phyloP scores from a whole-genome alignment of 2,888 invertebrate species.

The Troides aeacus region DNA sequence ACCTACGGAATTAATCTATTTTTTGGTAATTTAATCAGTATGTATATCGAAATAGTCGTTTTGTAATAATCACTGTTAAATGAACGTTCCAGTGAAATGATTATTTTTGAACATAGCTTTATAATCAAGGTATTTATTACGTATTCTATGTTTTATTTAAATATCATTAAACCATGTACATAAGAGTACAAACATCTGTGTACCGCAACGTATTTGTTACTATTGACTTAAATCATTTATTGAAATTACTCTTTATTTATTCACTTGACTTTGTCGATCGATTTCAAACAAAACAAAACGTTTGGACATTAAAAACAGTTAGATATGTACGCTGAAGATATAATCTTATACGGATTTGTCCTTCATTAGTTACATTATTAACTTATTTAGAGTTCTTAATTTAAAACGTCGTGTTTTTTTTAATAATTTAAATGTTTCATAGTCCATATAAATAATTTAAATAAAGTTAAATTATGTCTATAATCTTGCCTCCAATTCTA shows the following conservation, averaged over 20 bases:
- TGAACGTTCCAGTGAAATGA: slow-evolving; percentile 24
- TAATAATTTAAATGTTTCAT: slow-evolving; percentile 40
- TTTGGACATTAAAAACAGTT: neutral
- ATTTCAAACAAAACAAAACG: too few relatives aligned
- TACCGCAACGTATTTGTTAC: slow-evolving; percentile 6
- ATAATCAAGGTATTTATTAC: slow-evolving; percentile 8
- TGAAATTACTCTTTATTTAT: neutral
- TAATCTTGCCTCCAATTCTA: slow-evolving; percentile 64
- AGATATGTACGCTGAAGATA: neutral
- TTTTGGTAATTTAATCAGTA: too few relatives aligned
- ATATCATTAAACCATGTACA: slow-evolving; percentile 15
- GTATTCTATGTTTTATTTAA: slow-evolving; percentile 2
- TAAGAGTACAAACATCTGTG: slow-evolving; percentile 16
- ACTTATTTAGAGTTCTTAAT: slow-evolving; percentile 14
- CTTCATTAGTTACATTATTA: neutral
- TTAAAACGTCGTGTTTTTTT: slow-evolving; percentile 11
- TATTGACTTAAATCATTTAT: neutral
- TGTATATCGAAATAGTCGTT: slow-evolving; percentile 29
- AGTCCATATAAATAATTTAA: slow-evolving; percentile 46
- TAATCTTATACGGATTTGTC: neutral
- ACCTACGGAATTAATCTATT: neutral
- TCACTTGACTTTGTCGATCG: too few relatives aligned
- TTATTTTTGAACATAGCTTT: slow-evolving; percentile 19
- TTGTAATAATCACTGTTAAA: slow-evolving; percentile 27
- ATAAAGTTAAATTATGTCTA: slow-evolving; percentile 52